Percentiles rank a stretch among this genome's conserved stretches.
These are phyloP conservation scores for Uloborus plumipes DNA, from an alignment of 2,888 invertebrate species.

Conservation along the genomic window DNA sequence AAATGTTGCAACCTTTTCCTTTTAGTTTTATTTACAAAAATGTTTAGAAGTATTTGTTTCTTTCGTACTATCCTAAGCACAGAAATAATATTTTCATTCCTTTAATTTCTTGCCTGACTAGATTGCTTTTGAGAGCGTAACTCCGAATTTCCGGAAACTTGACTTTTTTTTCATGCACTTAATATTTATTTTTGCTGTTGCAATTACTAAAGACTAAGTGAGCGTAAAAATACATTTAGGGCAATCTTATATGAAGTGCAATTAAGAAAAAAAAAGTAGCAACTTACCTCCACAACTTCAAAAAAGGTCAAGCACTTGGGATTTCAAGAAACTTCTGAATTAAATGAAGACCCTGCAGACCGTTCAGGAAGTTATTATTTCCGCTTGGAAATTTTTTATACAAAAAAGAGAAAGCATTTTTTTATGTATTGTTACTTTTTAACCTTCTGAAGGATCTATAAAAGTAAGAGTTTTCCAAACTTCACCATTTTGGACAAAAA, in stretches of 20 bases:
- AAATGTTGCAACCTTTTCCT: too few species aligned
- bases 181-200: neutral
- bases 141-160: slow-evolving; percentile 1
- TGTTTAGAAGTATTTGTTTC: too few species aligned
- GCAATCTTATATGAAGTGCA: neutral
- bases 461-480: neutral
- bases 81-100: too few species aligned
- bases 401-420: neutral
- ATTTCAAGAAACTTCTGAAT: neutral
- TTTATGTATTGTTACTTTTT: too few species aligned
- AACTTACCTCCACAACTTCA: too few species aligned
- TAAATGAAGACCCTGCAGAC: slow-evolving; percentile 1
- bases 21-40: too few species aligned
- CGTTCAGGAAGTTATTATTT: slow-evolving; percentile 9
- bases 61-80: too few species aligned
- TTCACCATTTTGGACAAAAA: too few species aligned
- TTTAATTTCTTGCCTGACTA: neutral
- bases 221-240: slow-evolving; percentile 4
- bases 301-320: too few species aligned
- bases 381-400: neutral
- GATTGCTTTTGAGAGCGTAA: slow-evolving; percentile 14
- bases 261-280: neutral
- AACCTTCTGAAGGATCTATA: neutral
- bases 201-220: slow-evolving; percentile 1
- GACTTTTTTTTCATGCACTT: slow-evolving; percentile 7